Evolutionary conservation across 2,797 vertebrate species (phyloP).

Genomic region (Poeciliopsis infans): DNA sequence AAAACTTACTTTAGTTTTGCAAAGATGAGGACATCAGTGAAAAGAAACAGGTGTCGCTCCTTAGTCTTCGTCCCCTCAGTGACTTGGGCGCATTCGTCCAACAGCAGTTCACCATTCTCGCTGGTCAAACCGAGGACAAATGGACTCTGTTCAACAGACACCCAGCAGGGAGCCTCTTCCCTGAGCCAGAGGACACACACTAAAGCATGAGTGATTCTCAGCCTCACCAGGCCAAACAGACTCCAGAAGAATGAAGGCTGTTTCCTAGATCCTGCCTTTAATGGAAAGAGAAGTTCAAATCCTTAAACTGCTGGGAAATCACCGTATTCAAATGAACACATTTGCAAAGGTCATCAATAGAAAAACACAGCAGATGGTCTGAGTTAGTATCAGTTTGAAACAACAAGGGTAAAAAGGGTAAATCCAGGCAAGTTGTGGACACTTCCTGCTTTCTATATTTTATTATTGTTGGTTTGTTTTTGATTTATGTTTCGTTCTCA

Average conservation of each 20-base stretch:
- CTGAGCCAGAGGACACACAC: conserved; percentile 54
- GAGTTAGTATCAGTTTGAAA: background rate
- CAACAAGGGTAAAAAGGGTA: background rate
- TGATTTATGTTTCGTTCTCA: background rate
- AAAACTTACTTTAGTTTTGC: conserved; percentile 79
- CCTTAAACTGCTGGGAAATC: background rate
- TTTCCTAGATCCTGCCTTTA: background rate
- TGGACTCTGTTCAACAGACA: conserved; percentile 77
- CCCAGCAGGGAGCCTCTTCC: conserved; percentile 69
- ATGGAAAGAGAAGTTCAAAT: background rate
- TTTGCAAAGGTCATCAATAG: background rate
- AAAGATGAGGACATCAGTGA: conserved; percentile 76
- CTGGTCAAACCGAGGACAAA: conserved; percentile 78
- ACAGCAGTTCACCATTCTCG: conserved; percentile 73
- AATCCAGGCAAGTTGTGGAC: background rate
- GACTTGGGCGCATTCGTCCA: conserved; percentile 76
- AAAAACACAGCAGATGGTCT: background rate
- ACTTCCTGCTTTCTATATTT: background rate
- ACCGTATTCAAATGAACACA: background rate
- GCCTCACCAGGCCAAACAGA: background rate
- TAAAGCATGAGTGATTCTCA: background rate
- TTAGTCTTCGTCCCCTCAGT: conserved; percentile 74
- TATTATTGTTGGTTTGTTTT: background rate
- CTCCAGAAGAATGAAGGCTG: background rate
- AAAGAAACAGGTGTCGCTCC: conserved; percentile 80